These are phyloP conservation scores for Aotus griseimembra DNA, from an alignment of 2,797 vertebrate genomes.

Conservation along the genomic window DNA sequence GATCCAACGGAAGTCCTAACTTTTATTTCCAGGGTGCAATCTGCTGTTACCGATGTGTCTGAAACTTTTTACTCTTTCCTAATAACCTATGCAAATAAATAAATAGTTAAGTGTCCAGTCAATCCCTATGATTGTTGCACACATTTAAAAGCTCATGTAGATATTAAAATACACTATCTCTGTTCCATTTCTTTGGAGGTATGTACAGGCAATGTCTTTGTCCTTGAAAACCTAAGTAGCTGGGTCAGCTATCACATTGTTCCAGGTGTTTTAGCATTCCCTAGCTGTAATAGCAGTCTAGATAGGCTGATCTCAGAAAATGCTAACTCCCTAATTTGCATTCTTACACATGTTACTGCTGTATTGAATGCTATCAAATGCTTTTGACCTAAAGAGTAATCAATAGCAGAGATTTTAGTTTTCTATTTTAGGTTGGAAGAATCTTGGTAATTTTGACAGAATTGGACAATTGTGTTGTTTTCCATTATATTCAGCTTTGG, in stretches of 20 bases:
- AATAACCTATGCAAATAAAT: constrained; percentile 18
- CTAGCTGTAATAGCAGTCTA: background rate
- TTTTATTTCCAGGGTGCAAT: constrained; percentile 3
- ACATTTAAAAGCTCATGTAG: background rate
- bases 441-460: constrained; percentile 38
- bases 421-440: constrained; percentile 5
- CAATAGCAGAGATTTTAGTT: constrained; percentile 54
- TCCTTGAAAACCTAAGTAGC: constrained; percentile 39
- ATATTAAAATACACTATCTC: constrained; percentile 8
- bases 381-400: constrained; percentile 44
- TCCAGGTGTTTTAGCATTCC: constrained; percentile 4
- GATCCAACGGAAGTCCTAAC: background rate
- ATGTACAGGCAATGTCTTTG: background rate
- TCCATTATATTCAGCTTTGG: background rate
- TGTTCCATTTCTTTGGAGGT: background rate
- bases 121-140: background rate
- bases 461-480: background rate
- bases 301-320: constrained; percentile 47
- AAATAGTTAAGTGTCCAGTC: background rate
- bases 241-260: background rate
- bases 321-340: constrained; percentile 23
- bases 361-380: constrained; percentile 41
- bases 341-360: constrained; percentile 34
- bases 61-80: constrained; percentile 22
- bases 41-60: background rate